Percentiles rank a stretch among this genome's conserved stretches.
Conservation (phyloP, 92 coral and sea anemone species). For the Porites rus region DNA sequence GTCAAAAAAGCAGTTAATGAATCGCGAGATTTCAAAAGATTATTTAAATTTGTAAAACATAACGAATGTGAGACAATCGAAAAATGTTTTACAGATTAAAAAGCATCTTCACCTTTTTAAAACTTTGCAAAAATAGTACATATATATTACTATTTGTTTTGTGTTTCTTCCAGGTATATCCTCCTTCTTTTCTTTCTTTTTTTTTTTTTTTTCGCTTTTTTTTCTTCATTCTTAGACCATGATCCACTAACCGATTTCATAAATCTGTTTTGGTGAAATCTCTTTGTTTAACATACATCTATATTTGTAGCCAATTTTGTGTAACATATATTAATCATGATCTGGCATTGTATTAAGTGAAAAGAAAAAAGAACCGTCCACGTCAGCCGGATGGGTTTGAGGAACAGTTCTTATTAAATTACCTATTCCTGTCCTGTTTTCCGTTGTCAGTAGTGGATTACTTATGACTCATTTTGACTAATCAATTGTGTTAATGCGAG, state of each 20-base stretch:
- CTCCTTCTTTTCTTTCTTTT: background rate
- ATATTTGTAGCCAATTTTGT: background rate
- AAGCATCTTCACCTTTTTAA: background rate
- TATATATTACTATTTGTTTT: background rate
- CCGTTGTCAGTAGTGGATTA: background rate
- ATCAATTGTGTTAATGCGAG: background rate
- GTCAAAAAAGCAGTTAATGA: too few relatives aligned
- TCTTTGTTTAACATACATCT: background rate
- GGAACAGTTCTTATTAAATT: background rate
- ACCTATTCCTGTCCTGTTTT: background rate
- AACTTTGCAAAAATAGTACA: background rate
- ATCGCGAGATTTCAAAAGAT: too few relatives aligned
- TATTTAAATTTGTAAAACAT: too few relatives aligned
- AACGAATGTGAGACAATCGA: too few relatives aligned
- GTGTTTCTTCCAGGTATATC: too few relatives aligned
- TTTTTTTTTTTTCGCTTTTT: background rate
- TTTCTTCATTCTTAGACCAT: too few relatives aligned
- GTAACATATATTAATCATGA: too few relatives aligned
- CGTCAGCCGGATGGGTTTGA: background rate
- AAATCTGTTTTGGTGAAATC: background rate
- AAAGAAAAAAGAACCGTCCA: constrained; percentile 1
- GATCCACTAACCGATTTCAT: too few relatives aligned
- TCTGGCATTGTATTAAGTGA: background rate
- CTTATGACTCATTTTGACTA: background rate
- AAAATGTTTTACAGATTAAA: background rate